Conservation (phyloP, 2,113 vertebrate genomes). For the Monopterus albus region DNA sequence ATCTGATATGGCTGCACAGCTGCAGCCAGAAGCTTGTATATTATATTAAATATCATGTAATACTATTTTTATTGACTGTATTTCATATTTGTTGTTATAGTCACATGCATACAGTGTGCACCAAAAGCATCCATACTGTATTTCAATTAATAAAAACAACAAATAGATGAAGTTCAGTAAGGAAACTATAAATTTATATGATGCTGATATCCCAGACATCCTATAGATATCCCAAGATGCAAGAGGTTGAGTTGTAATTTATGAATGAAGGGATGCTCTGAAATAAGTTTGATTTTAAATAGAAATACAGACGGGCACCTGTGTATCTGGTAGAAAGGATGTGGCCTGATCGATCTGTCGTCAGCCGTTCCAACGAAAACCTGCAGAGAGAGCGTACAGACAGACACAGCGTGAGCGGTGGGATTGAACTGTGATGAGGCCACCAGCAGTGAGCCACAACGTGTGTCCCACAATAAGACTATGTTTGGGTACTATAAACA, state of each 20-base stretch:
- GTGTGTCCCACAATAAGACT: background rate
- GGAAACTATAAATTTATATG: background rate
- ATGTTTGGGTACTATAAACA: background rate
- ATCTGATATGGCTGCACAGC: too few species aligned
- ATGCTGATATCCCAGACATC: background rate
- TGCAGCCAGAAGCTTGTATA: too few species aligned
- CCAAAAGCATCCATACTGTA: too few species aligned
- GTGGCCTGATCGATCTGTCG: slow-evolving; percentile 89
- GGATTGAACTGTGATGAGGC: slow-evolving; percentile 43
- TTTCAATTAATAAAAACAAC: too few species aligned
- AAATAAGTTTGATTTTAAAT: background rate
- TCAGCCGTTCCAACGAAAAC: slow-evolving; percentile 95
- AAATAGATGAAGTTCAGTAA: too few species aligned
- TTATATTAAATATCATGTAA: background rate
- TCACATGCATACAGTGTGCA: background rate
- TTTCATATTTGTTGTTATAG: background rate
- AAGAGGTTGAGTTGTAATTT: too few species aligned
- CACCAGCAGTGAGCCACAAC: slow-evolving; percentile 22
- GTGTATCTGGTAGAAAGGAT: slow-evolving; percentile 95
- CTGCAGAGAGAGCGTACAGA: slow-evolving; percentile 85
- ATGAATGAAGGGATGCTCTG: too few species aligned
- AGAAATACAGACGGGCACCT: slow-evolving; percentile 63
- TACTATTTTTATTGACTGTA: background rate
- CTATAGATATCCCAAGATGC: too few species aligned
- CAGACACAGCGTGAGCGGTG: slow-evolving; percentile 10